Conservation (phyloP, 2,888 invertebrate species). For the Pilophorus perplexus region DNA sequence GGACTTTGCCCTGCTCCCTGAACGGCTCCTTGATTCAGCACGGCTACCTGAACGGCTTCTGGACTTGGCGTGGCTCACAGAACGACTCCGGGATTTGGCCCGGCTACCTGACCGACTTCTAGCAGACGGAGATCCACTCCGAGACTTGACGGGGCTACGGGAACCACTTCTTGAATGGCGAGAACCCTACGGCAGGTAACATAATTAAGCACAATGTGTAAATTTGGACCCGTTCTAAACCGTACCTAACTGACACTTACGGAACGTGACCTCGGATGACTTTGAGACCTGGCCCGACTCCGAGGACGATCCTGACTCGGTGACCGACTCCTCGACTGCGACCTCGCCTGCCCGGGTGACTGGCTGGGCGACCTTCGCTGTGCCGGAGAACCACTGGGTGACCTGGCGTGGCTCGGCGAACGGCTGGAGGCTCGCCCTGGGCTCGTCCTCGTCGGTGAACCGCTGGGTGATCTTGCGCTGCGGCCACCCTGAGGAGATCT, state of each 20-base stretch:
- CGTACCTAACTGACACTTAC: slow-evolving; percentile 15
- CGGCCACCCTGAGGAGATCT: slow-evolving; percentile 13
- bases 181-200: not conserved
- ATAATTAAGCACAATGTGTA: no score
- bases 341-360: slow-evolving; percentile 2
- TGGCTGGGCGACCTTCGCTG: slow-evolving; percentile 1
- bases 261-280: slow-evolving; percentile 41
- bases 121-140: slow-evolving; percentile 44
- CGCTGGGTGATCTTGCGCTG: not conserved
- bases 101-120: slow-evolving; percentile 41
- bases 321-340: slow-evolving; percentile 45
- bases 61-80: slow-evolving; percentile 23
- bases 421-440: not conserved
- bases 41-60: slow-evolving; percentile 46
- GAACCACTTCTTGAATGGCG: not conserved
- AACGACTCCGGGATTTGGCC: slow-evolving; percentile 42
- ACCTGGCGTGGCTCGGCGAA: slow-evolving; percentile 27
- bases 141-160: not conserved
- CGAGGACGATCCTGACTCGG: slow-evolving; percentile 48
- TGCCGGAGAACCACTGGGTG: slow-evolving; percentile 17
- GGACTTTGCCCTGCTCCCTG: slow-evolving; percentile 44
- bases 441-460: not conserved
- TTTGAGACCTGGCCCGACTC: slow-evolving; percentile 47
- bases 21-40: slow-evolving; percentile 44
- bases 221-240: not conserved